phyloP scores from a whole-genome alignment of 2,888 invertebrate species.

The Drosophila birchii region DNA sequence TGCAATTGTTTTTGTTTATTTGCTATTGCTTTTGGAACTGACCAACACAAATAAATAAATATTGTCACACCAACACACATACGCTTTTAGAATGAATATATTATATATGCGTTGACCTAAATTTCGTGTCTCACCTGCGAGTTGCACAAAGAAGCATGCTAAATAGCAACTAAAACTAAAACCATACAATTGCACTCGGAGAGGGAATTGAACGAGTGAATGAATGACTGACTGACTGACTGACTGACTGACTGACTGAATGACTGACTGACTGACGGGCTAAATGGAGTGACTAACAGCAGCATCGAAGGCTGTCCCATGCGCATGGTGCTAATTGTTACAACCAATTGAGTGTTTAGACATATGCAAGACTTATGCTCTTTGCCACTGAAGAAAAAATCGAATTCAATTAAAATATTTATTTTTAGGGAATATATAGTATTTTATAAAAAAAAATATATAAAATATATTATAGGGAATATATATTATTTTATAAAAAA shows the following conservation, averaged over 20 bases:
- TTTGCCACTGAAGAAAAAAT: not conserved
- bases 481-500: not conserved
- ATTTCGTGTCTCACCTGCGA: conserved; percentile 64
- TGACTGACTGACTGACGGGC: conserved; percentile 20
- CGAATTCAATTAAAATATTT: not conserved
- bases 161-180: conserved; percentile 71
- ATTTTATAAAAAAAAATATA: not conserved
- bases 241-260: conserved; percentile 3
- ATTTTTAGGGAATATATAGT: not conserved
- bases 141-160: conserved; percentile 79
- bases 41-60: conserved; percentile 25
- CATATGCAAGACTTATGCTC: conserved; percentile 18
- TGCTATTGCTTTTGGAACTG: conserved; percentile 11
- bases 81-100: conserved; percentile 73
- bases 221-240: conserved; percentile 14
- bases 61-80: conserved; percentile 19
- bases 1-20: conserved; percentile 1
- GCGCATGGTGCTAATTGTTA: conserved; percentile 58
- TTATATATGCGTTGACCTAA: conserved; percentile 82
- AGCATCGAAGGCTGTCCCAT: conserved; percentile 26
- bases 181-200: conserved; percentile 37
- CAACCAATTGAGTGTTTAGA: conserved; percentile 3
- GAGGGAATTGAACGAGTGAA: conserved; percentile 23
- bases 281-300: conserved; percentile 40
- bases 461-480: not conserved